These are phyloP conservation scores for Styela clava DNA, from an alignment of 23 tunicate genomes.

Conservation along the genomic window DNA sequence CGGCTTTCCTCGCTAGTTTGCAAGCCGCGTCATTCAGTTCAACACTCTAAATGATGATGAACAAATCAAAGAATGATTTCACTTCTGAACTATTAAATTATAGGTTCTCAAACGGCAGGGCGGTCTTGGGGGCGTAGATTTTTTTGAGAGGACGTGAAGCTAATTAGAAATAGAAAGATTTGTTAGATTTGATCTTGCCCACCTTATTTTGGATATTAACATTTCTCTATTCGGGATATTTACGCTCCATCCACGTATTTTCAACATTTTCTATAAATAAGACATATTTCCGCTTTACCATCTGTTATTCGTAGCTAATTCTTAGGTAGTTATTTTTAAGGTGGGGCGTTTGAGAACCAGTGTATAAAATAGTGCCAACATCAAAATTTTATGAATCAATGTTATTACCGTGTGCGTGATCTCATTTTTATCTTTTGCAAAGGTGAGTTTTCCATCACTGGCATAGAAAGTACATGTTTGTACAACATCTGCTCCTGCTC, in stretches of 20 bases:
- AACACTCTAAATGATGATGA: constrained; percentile 17
- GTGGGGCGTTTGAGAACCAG: too few relatives aligned
- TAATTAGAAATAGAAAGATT: not conserved
- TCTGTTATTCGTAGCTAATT: too few relatives aligned
- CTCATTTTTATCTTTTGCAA: not conserved
- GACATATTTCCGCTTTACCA: too few relatives aligned
- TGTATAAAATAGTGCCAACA: not conserved
- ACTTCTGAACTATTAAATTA: too few relatives aligned
- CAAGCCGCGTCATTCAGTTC: constrained; percentile 73
- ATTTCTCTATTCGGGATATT: not conserved
- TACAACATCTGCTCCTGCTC: constrained; percentile 85
- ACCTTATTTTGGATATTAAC: not conserved
- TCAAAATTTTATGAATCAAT: not conserved
- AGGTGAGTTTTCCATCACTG: constrained; percentile 42
- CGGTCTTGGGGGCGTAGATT: too few relatives aligned
- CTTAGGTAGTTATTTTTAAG: too few relatives aligned
- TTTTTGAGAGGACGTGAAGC: too few relatives aligned
- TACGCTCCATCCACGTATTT: not conserved
- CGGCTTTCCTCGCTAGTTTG: constrained; percentile 65
- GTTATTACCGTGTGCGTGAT: constrained; percentile 4
- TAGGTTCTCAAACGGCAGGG: too few relatives aligned
- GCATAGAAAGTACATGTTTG: constrained; percentile 71
- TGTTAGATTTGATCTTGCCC: not conserved
- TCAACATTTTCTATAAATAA: too few relatives aligned
- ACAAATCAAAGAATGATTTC: too few relatives aligned